Percentiles rank a stretch among this genome's conserved stretches.
These are phyloP conservation scores for Therioaphis trifolii DNA, from an alignment of 2,888 invertebrate genomes.

Conservation along the genomic window DNA sequence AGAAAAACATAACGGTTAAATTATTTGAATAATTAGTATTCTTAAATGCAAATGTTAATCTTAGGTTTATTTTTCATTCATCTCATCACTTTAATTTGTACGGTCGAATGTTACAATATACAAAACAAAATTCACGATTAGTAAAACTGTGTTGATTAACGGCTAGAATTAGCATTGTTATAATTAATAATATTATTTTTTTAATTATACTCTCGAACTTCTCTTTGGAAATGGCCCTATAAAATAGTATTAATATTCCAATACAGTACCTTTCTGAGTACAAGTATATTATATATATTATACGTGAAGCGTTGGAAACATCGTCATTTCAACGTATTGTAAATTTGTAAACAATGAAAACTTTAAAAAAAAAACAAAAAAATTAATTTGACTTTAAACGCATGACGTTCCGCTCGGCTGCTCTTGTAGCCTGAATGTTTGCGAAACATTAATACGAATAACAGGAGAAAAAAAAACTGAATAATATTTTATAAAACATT, in stretches of 20 bases:
- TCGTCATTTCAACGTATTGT: background rate
- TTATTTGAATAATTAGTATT: background rate
- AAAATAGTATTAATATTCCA: conserved; percentile 18
- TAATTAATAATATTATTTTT: conserved; percentile 14
- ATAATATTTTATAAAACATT: too few species aligned
- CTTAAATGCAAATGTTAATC: background rate
- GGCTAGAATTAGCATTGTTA: conserved; percentile 28
- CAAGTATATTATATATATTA: too few species aligned
- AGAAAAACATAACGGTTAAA: background rate
- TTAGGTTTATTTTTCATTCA: conserved; percentile 22
- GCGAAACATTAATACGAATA: too few species aligned
- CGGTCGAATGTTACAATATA: conserved; percentile 27
- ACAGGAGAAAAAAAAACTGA: too few species aligned
- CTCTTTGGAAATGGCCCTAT: background rate
- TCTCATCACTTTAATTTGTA: conserved; percentile 22
- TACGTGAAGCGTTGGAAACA: background rate
- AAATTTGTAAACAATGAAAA: background rate
- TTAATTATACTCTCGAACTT: background rate
- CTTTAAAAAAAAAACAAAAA: background rate
- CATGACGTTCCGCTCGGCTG: too few species aligned
- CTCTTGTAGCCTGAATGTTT: too few species aligned
- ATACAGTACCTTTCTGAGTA: background rate
- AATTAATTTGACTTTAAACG: too few species aligned
- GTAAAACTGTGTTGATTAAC: conserved; percentile 34
- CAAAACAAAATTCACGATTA: conserved; percentile 15